These are phyloP conservation scores for Bhutanitis thaidina DNA, from an alignment of 2,888 invertebrate genomes.

Conservation along the genomic window DNA sequence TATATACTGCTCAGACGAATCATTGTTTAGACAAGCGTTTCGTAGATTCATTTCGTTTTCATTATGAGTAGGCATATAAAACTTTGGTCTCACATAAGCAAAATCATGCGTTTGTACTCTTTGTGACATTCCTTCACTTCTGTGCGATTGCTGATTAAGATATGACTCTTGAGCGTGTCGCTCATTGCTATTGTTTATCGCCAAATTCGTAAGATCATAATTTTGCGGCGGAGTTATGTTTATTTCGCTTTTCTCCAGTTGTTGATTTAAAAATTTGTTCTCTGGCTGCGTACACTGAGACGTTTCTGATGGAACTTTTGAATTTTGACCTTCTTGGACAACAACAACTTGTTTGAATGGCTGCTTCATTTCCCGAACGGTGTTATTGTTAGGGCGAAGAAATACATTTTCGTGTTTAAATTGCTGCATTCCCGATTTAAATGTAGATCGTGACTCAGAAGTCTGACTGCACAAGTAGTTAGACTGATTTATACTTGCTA, in stretches of 20 bases:
- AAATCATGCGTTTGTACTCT: slow-evolving; percentile 37
- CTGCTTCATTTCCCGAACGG: slow-evolving; percentile 32
- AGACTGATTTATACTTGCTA: slow-evolving; percentile 69
- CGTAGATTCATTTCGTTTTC: slow-evolving; percentile 32
- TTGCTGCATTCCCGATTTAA: slow-evolving; percentile 25
- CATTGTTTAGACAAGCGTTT: slow-evolving; percentile 19
- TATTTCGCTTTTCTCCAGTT: slow-evolving; percentile 33
- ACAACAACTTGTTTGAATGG: slow-evolving; percentile 56
- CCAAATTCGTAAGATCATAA: slow-evolving; percentile 53
- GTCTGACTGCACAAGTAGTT: slow-evolving; percentile 64
- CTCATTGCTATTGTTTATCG: slow-evolving; percentile 42
- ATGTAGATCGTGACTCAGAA: slow-evolving; percentile 33
- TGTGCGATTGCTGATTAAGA: slow-evolving; percentile 30
- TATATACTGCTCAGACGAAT: slow-evolving; percentile 25
- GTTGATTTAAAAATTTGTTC: slow-evolving; percentile 32
- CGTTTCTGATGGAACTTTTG: slow-evolving; percentile 25
- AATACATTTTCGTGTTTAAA: slow-evolving; percentile 30
- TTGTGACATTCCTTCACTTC: slow-evolving; percentile 31
- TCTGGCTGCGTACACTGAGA: slow-evolving; percentile 23
- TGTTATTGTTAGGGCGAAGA: slow-evolving; percentile 37
- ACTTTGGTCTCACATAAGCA: slow-evolving; percentile 42
- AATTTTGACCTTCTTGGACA: slow-evolving; percentile 38
- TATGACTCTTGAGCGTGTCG: slow-evolving; percentile 35
- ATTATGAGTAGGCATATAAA: slow-evolving; percentile 33
- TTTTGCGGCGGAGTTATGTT: slow-evolving; percentile 37